These are phyloP conservation scores for Hormaphis cornu DNA, from an alignment of 1,140 invertebrate species.

Conservation along the genomic window DNA sequence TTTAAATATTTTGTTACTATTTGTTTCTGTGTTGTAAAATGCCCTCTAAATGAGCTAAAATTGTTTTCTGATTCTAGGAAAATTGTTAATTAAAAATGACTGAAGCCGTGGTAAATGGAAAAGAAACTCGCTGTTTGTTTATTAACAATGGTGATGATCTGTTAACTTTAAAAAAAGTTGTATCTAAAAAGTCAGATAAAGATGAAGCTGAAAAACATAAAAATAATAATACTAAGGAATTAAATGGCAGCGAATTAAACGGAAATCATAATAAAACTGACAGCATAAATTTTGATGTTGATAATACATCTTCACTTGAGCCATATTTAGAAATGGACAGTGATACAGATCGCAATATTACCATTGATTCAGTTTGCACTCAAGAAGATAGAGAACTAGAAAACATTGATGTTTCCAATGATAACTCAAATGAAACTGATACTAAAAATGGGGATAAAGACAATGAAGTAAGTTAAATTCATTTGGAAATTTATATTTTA, in stretches of 20 bases:
- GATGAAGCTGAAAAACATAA: conserved; percentile 19
- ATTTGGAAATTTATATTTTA: background rate
- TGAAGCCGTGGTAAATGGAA: conserved; percentile 12
- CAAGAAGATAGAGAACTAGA: conserved; percentile 29
- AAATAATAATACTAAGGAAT: conserved; percentile 4
- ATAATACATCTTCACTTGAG: conserved; percentile 26
- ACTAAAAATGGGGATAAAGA: background rate
- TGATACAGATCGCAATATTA: conserved; percentile 29
- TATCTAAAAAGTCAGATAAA: conserved; percentile 16
- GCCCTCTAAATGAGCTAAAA: too few relatives aligned
- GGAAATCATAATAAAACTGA: conserved; percentile 29
- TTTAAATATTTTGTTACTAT: too few relatives aligned
- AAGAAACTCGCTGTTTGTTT: conserved; percentile 20
- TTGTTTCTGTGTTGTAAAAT: too few relatives aligned
- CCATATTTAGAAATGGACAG: conserved; percentile 28
- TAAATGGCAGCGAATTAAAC: conserved; percentile 20
- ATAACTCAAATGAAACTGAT: conserved; percentile 27
- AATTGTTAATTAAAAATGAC: conserved; percentile 2
- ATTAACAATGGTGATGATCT: conserved; percentile 30
- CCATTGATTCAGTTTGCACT: conserved; percentile 21
- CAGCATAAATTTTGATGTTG: conserved; percentile 20
- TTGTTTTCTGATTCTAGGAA: background rate
- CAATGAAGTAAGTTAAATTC: background rate
- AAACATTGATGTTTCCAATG: conserved; percentile 25
- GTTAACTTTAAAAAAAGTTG: conserved; percentile 28